Conservation (phyloP, 2,113 vertebrate species). For the Scolopax mira region DNA sequence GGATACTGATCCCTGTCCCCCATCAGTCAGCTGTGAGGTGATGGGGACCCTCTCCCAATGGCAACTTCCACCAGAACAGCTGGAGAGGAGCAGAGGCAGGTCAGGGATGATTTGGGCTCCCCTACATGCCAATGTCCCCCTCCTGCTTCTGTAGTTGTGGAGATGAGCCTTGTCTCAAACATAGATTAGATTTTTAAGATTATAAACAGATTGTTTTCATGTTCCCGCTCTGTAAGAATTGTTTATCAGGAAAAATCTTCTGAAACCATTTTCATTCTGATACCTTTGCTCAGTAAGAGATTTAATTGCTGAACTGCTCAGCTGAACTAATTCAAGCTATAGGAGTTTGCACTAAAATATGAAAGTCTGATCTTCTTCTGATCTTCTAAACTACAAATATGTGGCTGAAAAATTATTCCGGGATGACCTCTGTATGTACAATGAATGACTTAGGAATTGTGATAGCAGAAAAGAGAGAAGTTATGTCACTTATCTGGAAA, state of each 20-base stretch:
- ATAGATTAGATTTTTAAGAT: background rate
- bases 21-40: background rate
- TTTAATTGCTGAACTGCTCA: background rate
- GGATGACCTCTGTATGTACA: background rate
- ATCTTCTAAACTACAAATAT: background rate
- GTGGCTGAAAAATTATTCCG: background rate
- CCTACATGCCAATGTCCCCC: background rate
- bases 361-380: background rate
- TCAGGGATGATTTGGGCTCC: background rate
- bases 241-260: background rate
- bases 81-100: background rate
- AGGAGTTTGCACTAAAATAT: background rate
- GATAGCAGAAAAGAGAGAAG: background rate
- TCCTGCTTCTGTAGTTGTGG: background rate
- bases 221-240: background rate
- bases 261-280: background rate
- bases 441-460: background rate
- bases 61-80: background rate
- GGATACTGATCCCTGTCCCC: background rate
- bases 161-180: background rate
- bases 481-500: background rate
- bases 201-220: background rate
- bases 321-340: background rate
- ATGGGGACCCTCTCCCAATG: background rate
- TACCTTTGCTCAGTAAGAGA: background rate